A percentile compares a stretch with the other conserved stretches of the same genome.
These are phyloP conservation scores for Tipula lateralis DNA, from an alignment of 2,888 invertebrate genomes.

Conservation along the genomic window DNA sequence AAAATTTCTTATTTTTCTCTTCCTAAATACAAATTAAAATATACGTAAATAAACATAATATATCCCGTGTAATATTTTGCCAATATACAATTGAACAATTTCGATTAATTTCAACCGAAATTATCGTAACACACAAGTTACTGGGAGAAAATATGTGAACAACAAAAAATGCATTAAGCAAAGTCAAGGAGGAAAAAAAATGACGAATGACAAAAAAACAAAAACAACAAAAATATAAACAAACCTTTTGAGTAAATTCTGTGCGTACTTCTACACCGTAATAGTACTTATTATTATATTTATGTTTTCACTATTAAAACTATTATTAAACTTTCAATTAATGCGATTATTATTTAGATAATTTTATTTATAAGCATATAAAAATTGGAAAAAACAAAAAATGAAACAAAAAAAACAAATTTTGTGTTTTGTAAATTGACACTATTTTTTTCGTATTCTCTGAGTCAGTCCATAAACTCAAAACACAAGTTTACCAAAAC, in stretches of 20 bases:
- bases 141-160: not conserved
- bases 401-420: not conserved
- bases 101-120: too few species aligned
- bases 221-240: slow-evolving; percentile 24
- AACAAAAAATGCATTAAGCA: not conserved
- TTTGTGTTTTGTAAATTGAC: slow-evolving; percentile 14
- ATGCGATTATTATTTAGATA: not conserved
- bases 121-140: not conserved
- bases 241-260: not conserved
- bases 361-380: not conserved
- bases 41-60: not conserved
- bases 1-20: not conserved
- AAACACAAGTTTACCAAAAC: slow-evolving; percentile 15
- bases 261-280: not conserved
- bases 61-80: not conserved
- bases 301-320: not conserved
- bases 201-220: slow-evolving; percentile 19
- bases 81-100: not conserved
- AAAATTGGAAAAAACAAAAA: not conserved
- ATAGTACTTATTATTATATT: not conserved
- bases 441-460: slow-evolving; percentile 7
- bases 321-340: not conserved
- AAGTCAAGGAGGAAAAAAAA: not conserved
- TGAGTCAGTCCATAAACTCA: slow-evolving; percentile 19
- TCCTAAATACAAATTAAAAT: not conserved